A percentile compares a stretch with the other conserved stretches of the same genome.
These are phyloP conservation scores for Boulengeromyrus knoepffleri DNA, from an alignment of 2,113 vertebrate species.

Conservation along the genomic window DNA sequence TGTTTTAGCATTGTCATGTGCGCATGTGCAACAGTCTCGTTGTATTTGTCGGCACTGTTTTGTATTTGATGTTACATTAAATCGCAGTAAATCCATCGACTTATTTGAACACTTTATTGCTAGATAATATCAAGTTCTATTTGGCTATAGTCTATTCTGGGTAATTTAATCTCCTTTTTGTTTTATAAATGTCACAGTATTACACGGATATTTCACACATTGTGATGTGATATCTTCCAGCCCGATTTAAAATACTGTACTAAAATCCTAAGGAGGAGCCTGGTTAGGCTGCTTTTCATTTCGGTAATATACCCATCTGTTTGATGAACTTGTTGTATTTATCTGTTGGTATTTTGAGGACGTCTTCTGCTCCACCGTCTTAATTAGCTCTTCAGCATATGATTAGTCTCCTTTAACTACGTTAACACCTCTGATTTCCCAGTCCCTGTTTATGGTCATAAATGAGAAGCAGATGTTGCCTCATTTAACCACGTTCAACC, in stretches of 20 bases:
- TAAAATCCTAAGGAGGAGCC: not conserved
- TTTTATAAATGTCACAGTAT: not conserved
- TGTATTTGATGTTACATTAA: not conserved
- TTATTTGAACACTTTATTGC: not conserved
- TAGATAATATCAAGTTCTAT: not conserved
- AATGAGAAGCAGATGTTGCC: not conserved
- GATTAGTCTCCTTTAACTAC: not conserved
- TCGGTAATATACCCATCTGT: not conserved
- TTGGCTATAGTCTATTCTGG: not conserved
- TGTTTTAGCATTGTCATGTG: no score
- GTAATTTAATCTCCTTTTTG: not conserved
- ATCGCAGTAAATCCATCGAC: not conserved
- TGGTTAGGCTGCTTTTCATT: not conserved
- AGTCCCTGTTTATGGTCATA: not conserved
- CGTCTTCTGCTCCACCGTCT: not conserved
- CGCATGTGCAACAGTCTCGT: no score
- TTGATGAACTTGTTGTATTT: not conserved
- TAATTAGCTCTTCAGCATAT: not conserved
- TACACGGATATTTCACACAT: not conserved
- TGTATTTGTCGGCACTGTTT: not conserved
- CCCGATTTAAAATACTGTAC: not conserved
- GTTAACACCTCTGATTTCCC: not conserved
- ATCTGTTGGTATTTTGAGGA: not conserved
- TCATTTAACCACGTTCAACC: not conserved
- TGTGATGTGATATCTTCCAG: not conserved